phyloP scores from a whole-genome alignment of 2,888 invertebrate species.

The Notodonta dromedarius region DNA sequence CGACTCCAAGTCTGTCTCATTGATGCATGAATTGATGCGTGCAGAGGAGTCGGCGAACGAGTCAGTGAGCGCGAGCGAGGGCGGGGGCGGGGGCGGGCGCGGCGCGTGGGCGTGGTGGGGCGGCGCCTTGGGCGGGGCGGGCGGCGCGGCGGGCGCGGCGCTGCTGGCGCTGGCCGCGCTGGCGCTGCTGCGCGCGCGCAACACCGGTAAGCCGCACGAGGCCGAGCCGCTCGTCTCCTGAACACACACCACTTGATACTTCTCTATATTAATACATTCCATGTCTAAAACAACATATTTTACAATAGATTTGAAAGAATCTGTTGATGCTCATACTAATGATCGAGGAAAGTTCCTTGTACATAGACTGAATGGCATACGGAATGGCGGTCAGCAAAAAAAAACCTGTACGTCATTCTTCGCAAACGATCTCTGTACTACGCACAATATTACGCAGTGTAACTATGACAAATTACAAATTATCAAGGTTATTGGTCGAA shows the following conservation, averaged over 20 bases:
- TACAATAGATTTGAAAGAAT: no score
- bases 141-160: slow-evolving; percentile 62
- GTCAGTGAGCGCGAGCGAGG: slow-evolving; percentile 7
- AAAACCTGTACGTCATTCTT: no score
- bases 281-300: not conserved
- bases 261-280: not conserved
- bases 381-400: no score
- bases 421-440: no score
- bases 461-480: no score
- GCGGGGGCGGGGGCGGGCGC: slow-evolving; percentile 18
- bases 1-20: no score
- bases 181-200: slow-evolving; percentile 58
- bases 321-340: no score
- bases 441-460: no score
- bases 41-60: slow-evolving; percentile 32
- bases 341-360: no score
- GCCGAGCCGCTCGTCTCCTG: slow-evolving; percentile 52
- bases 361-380: no score
- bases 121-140: slow-evolving; percentile 64
- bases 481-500: no score
- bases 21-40: slow-evolving; percentile 4
- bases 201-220: slow-evolving; percentile 59
- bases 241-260: not conserved
- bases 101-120: slow-evolving; percentile 59
- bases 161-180: slow-evolving; percentile 64